A percentile compares a stretch with the other conserved stretches of the same genome.
Conservation (phyloP, 2,113 vertebrate species). For the Leucopternis melanops region DNA sequence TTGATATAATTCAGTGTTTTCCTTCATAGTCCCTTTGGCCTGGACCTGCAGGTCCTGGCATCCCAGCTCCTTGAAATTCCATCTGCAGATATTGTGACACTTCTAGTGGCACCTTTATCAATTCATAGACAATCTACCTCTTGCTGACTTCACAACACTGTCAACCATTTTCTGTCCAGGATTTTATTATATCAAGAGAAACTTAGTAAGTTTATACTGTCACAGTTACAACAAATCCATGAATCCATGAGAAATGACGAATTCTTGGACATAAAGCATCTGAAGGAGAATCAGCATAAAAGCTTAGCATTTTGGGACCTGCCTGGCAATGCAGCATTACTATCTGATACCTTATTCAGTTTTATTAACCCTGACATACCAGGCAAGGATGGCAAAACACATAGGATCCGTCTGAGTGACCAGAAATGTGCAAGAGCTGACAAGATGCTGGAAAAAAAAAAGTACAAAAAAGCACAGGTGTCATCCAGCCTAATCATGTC, state of each 20-base stretch:
- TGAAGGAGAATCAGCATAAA: neutral
- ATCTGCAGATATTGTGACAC: neutral
- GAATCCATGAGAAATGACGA: neutral
- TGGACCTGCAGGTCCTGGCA: neutral
- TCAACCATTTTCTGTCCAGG: neutral
- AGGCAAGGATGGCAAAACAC: neutral
- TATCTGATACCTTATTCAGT: neutral
- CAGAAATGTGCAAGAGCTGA: neutral
- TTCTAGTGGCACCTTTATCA: neutral
- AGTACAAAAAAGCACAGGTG: fast-evolving
- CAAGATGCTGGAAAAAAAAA: neutral
- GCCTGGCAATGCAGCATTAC: neutral
- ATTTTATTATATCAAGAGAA: neutral
- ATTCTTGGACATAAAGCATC: neutral
- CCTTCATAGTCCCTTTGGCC: neutral
- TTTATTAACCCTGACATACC: neutral
- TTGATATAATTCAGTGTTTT: neutral
- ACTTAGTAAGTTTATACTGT: neutral
- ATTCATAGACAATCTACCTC: neutral
- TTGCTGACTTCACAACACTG: neutral
- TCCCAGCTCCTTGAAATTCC: neutral
- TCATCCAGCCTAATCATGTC: neutral
- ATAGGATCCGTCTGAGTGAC: neutral
- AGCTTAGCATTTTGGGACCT: neutral
- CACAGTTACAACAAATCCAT: neutral